Conservation (phyloP, 2,113 vertebrate species). For the human (Homo sapiens) region GRCh38 chr7:20374001-20374500, state of each 20-base stretch:
- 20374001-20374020: conserved; percentile 50
- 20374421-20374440: background rate
- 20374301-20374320: background rate
- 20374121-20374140: background rate
- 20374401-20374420: background rate
- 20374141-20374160: background rate
- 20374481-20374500: background rate
- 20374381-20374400: background rate
- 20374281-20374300: background rate
- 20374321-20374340: background rate
- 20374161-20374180: background rate
- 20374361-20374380: background rate
- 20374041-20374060: background rate
- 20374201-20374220: background rate
- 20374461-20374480: background rate
- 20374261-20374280: background rate
- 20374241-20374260: background rate
- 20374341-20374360: background rate
- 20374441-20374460: background rate
- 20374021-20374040: conserved; percentile 16
- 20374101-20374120: background rate
- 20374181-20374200: background rate
- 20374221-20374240: background rate
- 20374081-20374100: background rate
- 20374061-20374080: conserved; percentile 6